These are phyloP conservation scores for Lycocerus yunnanus DNA, from an alignment of 2,888 invertebrate species.

Conservation along the genomic window DNA sequence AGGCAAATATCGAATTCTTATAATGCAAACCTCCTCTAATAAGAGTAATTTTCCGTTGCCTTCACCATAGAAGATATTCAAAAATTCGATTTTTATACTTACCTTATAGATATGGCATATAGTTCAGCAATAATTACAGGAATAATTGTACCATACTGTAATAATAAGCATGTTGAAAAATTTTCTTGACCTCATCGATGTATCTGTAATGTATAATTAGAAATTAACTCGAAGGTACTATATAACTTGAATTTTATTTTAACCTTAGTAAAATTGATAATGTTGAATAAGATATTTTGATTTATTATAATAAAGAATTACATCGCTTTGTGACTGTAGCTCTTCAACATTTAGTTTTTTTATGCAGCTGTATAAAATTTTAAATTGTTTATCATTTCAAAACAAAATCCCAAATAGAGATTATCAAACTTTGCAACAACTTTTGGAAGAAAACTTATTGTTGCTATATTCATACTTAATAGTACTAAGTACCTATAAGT, in stretches of 20 bases:
- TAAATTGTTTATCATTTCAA: neutral
- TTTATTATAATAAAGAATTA: neutral
- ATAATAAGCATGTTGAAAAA: neutral
- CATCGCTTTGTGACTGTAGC: neutral
- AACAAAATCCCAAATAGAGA: neutral
- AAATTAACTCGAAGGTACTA: too few relatives aligned
- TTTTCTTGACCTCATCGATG: neutral
- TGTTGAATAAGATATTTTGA: neutral
- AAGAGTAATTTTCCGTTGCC: too few relatives aligned
- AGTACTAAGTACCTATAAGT: neutral
- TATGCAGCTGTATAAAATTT: neutral
- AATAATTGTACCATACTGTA: neutral
- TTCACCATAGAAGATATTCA: too few relatives aligned
- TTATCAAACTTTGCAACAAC: neutral
- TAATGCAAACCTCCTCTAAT: too few relatives aligned
- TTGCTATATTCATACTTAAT: neutral
- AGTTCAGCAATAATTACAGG: neutral
- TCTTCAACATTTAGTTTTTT: neutral
- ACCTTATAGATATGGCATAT: neutral
- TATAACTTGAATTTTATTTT: neutral
- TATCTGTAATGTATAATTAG: neutral
- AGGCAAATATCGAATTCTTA: too few relatives aligned
- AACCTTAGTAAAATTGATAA: neutral
- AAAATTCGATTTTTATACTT: neutral
- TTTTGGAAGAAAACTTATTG: neutral